These are phyloP conservation scores for Trichonephila clavata DNA, from an alignment of 1,140 invertebrate genomes.

Conservation along the genomic window DNA sequence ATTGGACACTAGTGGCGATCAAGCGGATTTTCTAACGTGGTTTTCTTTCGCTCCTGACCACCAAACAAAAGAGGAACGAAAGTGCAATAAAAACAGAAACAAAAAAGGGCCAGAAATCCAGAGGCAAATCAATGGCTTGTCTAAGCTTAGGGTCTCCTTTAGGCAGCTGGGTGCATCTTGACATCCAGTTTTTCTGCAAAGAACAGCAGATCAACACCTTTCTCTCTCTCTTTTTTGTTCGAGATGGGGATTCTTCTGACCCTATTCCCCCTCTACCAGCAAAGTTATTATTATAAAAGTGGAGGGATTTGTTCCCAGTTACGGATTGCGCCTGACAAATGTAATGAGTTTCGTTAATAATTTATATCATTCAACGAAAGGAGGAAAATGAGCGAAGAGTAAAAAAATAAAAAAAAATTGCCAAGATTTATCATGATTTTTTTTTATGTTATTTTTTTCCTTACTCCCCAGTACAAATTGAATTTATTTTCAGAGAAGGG, in stretches of 20 bases:
- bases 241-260: too few species aligned
- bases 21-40: slow-evolving; percentile 16
- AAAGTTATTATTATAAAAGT: slow-evolving; percentile 69
- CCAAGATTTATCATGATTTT: slow-evolving; percentile 55
- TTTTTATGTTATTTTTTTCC: neutral
- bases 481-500: slow-evolving; percentile 46
- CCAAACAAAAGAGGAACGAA: neutral
- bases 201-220: slow-evolving; percentile 64
- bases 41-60: slow-evolving; percentile 39
- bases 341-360: slow-evolving; percentile 76
- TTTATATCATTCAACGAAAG: slow-evolving; percentile 72
- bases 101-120: slow-evolving; percentile 43
- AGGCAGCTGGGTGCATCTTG: slow-evolving; percentile 60
- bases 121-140: slow-evolving; percentile 50
- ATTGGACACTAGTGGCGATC: slow-evolving; percentile 59
- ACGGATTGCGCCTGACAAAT: slow-evolving; percentile 73
- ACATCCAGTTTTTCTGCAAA: slow-evolving; percentile 43
- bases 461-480: slow-evolving; percentile 43
- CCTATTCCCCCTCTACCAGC: neutral
- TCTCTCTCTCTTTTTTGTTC: slow-evolving; percentile 4
- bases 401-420: neutral
- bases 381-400: slow-evolving; percentile 49
- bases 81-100: neutral
- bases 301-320: slow-evolving; percentile 61
- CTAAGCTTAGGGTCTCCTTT: slow-evolving; percentile 9